phyloP scores from a whole-genome alignment of 1,140 invertebrate genomes.

The Bactericera cockerelli region DNA sequence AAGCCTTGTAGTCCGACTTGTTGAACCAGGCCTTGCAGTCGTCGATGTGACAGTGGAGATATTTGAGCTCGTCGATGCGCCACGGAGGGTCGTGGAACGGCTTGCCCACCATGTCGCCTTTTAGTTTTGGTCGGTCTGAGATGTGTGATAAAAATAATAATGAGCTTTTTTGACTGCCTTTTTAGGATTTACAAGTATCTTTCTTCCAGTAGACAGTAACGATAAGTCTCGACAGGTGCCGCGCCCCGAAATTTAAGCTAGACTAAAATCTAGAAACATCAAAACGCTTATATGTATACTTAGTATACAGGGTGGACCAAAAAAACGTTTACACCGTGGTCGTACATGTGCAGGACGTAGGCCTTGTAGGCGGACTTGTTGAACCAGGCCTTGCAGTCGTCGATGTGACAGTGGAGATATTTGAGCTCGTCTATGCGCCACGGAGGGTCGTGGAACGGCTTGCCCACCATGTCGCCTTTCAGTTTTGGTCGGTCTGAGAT shows the following conservation, averaged over 20 bases:
- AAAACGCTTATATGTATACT: too few species aligned
- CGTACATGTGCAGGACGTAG: slow-evolving; percentile 5
- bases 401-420: slow-evolving; percentile 2
- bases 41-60: slow-evolving; percentile 2
- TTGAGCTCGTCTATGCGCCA: background rate
- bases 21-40: slow-evolving; percentile 4
- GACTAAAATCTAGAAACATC: too few species aligned
- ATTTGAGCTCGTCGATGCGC: background rate
- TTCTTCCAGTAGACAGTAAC: too few species aligned
- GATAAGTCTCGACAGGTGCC: too few species aligned
- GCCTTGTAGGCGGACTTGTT: background rate
- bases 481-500: too few species aligned
- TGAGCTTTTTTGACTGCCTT: too few species aligned
- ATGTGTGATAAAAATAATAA: background rate
- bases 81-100: slow-evolving; percentile 1
- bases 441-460: background rate
- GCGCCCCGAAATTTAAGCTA: too few species aligned
- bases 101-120: background rate
- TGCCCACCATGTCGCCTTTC: background rate
- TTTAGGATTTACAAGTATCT: too few species aligned
- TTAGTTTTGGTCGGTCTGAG: background rate
- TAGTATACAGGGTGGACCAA: too few species aligned
- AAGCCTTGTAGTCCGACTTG: background rate
- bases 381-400: slow-evolving; percentile 2
- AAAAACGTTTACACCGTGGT: too few species aligned